These are phyloP conservation scores for Aleadryas rufinucha DNA, from an alignment of 2,113 vertebrate species.

Conservation along the genomic window DNA sequence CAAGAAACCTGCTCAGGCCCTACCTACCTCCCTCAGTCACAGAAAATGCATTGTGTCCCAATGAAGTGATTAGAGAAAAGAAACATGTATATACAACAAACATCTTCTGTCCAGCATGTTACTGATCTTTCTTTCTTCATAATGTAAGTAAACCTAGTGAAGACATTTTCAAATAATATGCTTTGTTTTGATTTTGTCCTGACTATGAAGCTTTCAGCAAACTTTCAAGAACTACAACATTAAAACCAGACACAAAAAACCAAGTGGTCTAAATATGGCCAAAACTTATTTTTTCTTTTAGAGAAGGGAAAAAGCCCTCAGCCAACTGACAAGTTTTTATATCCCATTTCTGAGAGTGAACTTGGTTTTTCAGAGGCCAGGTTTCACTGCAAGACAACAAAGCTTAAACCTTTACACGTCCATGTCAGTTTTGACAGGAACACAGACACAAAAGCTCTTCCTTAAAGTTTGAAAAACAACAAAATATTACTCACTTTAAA, in stretches of 20 bases:
- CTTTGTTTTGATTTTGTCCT: neutral
- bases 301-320: neutral
- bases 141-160: neutral
- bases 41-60: neutral
- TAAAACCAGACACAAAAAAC: neutral
- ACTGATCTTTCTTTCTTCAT: neutral
- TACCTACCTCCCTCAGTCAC: neutral
- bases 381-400: neutral
- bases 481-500: neutral
- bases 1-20: neutral
- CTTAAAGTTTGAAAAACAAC: neutral
- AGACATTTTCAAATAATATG: neutral
- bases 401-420: neutral
- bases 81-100: neutral
- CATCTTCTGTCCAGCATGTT: neutral
- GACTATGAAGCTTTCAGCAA: neutral
- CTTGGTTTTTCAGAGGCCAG: neutral
- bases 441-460: neutral
- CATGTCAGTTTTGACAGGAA: neutral
- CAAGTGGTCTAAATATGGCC: neutral
- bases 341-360: neutral
- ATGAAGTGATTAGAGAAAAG: neutral
- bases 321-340: neutral
- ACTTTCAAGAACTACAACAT: neutral
- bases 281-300: neutral